Evolutionary conservation across 1,140 invertebrate genomes (phyloP).

Genomic region (Drosophila suzukii): DNA sequence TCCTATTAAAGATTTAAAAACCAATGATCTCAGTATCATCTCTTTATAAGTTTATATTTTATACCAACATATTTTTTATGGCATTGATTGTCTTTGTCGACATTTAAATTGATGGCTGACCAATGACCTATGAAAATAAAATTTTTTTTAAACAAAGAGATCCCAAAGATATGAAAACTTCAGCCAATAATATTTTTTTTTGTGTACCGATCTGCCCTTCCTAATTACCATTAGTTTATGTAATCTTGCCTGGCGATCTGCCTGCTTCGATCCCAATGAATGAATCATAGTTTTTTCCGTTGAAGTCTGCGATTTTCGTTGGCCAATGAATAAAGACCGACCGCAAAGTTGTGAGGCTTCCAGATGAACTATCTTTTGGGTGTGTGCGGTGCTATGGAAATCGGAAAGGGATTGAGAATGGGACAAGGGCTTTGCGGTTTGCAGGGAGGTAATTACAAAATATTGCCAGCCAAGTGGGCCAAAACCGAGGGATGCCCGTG

Average conservation of each 20-base stretch:
- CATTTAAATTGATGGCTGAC: neutral
- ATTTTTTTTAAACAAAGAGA: neutral
- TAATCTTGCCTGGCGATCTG: constrained; percentile 49
- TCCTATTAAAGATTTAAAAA: too few relatives aligned
- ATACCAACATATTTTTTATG: neutral
- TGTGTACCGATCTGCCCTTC: constrained; percentile 41
- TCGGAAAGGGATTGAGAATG: constrained; percentile 5
- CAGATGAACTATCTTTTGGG: constrained; percentile 30
- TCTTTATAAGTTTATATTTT: too few relatives aligned
- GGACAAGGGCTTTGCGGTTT: constrained; percentile 34
- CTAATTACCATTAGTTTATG: constrained; percentile 57
- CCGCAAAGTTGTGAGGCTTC: constrained; percentile 73
- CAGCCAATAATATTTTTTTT: neutral
- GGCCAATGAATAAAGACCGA: constrained; percentile 37
- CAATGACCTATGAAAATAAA: neutral
- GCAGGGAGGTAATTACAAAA: constrained; percentile 41
- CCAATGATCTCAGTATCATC: too few relatives aligned
- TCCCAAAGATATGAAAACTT: neutral
- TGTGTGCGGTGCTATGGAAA: constrained; percentile 11
- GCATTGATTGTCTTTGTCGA: too few relatives aligned
- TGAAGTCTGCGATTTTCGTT: constrained; percentile 33
- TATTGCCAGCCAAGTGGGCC: constrained; percentile 27
- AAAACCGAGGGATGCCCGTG: constrained; percentile 32
- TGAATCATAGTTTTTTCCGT: constrained; percentile 51
- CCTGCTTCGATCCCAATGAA: constrained; percentile 23